Percentiles rank a stretch among this genome's conserved stretches.
These are phyloP conservation scores for Hippocampus kuda DNA, from an alignment of 2,797 vertebrate genomes.

Conservation along the genomic window DNA sequence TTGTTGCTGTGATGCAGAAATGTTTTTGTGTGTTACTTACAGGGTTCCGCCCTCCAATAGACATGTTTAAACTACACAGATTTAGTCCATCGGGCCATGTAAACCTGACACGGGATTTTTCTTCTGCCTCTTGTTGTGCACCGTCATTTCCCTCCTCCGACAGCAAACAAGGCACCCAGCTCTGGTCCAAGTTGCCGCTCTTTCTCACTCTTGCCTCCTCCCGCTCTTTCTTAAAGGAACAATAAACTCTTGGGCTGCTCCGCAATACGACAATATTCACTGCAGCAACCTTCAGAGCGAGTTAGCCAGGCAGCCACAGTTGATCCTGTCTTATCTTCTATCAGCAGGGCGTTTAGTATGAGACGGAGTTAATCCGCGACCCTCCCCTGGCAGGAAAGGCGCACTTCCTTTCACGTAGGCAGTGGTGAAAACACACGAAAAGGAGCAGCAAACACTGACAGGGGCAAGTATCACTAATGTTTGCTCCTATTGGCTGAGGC, in stretches of 20 bases:
- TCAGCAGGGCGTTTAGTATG: constrained; percentile 46
- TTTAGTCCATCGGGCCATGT: constrained; percentile 34
- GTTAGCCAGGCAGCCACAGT: constrained; percentile 15
- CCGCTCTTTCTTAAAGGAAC: constrained; percentile 20
- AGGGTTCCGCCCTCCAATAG: constrained; percentile 46
- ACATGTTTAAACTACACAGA: constrained; percentile 54
- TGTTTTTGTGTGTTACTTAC: constrained; percentile 54
- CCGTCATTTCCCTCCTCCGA: constrained; percentile 10
- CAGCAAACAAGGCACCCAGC: constrained; percentile 28
- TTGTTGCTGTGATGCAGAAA: constrained; percentile 32
- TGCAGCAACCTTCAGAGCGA: constrained; percentile 23
- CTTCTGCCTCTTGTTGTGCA: constrained; percentile 21
- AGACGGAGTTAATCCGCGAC: constrained; percentile 59
- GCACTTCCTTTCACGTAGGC: constrained; percentile 67
- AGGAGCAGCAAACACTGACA: constrained; percentile 39
- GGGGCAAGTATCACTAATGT: constrained; percentile 34
- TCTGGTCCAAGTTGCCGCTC: constrained; percentile 27
- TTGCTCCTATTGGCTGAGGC: constrained; percentile 53
- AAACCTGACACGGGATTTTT: constrained; percentile 25
- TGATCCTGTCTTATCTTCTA: constrained; percentile 39
- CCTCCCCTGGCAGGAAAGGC: constrained; percentile 66
- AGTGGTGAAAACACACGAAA: constrained; percentile 45
- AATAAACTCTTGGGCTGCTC: constrained; percentile 24
- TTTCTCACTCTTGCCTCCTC: constrained; percentile 11
- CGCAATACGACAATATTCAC: constrained; percentile 27